Percentiles rank a stretch among this genome's conserved stretches.
Conservation (phyloP, 2,888 invertebrate genomes). For the Acanthosepion lycidas region DNA sequence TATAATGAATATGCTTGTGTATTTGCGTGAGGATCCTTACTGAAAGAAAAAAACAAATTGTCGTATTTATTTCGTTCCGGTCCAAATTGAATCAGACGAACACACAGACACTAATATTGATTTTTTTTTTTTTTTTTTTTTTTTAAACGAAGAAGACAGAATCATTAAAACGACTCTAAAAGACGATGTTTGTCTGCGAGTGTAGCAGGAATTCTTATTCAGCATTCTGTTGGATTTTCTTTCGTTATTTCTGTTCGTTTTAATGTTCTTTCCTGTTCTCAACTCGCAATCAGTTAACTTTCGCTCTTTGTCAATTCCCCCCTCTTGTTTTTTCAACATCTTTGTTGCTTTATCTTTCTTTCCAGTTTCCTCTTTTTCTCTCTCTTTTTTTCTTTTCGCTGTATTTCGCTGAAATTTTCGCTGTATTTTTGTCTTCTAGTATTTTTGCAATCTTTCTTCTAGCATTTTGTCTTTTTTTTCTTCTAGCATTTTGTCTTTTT, state of each 20-base stretch:
- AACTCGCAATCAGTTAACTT: too few species aligned
- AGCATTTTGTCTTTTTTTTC: too few species aligned
- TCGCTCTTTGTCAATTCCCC: not conserved
- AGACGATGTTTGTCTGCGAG: not conserved
- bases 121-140: too few species aligned
- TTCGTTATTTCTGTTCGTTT: not conserved
- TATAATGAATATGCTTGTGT: not conserved
- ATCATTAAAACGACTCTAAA: not conserved
- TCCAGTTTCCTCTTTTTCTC: too few species aligned
- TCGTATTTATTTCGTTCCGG: not conserved
- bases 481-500: too few species aligned
- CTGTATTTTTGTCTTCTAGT: too few species aligned
- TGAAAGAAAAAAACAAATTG: not conserved
- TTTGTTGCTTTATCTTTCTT: not conserved
- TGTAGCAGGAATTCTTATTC: not conserved
- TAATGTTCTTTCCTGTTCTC: not conserved
- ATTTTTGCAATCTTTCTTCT: too few species aligned
- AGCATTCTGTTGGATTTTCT: too few species aligned
- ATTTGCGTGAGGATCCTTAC: not conserved
- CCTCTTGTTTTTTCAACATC: not conserved
- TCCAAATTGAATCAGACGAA: not conserved
- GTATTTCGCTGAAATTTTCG: too few species aligned
- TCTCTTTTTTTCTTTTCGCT: too few species aligned
- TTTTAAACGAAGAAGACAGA: too few species aligned
- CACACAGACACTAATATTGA: not conserved